Base-by-base conservation (phyloP, 2,888 invertebrate genomes). In the Heliconius charithonia region DNA sequence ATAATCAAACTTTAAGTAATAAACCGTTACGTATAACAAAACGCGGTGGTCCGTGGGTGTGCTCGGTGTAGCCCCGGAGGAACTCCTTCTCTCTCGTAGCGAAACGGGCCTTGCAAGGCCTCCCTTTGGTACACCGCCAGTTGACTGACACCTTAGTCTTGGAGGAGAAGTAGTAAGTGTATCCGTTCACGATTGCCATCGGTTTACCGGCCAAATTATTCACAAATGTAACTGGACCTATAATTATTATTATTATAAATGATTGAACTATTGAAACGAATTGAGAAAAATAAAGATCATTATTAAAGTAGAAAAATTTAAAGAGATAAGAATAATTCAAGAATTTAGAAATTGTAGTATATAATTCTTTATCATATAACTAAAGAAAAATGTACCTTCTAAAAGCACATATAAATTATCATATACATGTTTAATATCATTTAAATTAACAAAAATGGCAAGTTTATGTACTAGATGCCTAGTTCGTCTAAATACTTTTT, bases 31-130 rank as follows among this genome's bases (percentile, higher is more conserved):
- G 67, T 29, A 87, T 84, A 27, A 84, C 41, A 71, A 83, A 87
- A 0, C 78, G 77, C 1, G 87, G 85, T 0, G 84, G 84, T 12
- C 90, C 91, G 79, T 95, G 95, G 66, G 89, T 91, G 81, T 95
- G 95, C 4, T 76, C 66, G 29, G 76, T 76, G 4, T 62, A 63
- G 10, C 78, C 78, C 13, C 78, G 13, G 29, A 81, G 22, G 29
- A 75, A 45, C 37, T 56, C 67, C 25, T 71, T 51, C 32, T 67
- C 56, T 16, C 25, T 77, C 13, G 77, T 81, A 22, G 80, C 77
- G 65, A 83, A 82, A 2, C 83, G 81, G 3, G 83, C 83, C 32
- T 78, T 82, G 67, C 83, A 83, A 1, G 81, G 81, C 4, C 72
- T 67, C 3, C 83, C 82, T 70, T 78, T 76, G 0, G 83, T 81